A percentile compares a stretch with the other conserved stretches of the same genome.
phyloP scores from a whole-genome alignment of 2,888 invertebrate species.

The Phragmatobia fuliginosa region DNA sequence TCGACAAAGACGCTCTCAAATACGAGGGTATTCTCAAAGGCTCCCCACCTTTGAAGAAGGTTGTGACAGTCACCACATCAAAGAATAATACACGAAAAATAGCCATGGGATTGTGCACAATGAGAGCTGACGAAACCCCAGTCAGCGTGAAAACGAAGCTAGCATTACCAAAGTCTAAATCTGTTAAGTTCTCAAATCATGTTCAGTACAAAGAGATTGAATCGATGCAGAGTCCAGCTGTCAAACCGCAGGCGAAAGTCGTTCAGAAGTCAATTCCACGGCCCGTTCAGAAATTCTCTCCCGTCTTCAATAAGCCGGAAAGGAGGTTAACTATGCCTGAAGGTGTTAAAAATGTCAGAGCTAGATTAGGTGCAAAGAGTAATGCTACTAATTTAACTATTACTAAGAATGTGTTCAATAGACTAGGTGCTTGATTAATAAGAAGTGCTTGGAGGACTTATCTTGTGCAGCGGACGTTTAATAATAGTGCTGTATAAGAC shows the following conservation, averaged over 20 bases:
- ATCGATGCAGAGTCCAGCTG: constrained; percentile 25
- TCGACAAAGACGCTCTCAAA: constrained; percentile 75
- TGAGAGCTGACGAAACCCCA: constrained; percentile 81
- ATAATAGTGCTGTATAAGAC: neutral
- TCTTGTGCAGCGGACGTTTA: neutral
- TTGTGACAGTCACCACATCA: constrained; percentile 70
- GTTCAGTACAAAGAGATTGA: constrained; percentile 83
- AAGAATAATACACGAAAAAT: constrained; percentile 71
- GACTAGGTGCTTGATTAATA: constrained; percentile 63
- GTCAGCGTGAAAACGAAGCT: constrained; percentile 78
- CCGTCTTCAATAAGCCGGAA: constrained; percentile 80
- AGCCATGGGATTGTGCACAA: constrained; percentile 68
- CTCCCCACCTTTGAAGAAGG: constrained; percentile 58
- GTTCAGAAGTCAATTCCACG: constrained; percentile 17
- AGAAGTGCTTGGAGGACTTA: neutral
- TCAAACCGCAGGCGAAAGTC: constrained; percentile 10
- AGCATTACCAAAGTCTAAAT: constrained; percentile 71
- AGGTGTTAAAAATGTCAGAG: constrained; percentile 62
- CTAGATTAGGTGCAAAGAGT: constrained; percentile 70
- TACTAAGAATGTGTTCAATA: constrained; percentile 76
- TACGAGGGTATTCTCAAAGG: constrained; percentile 81
- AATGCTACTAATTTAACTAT: constrained; percentile 68
- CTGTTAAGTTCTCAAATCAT: constrained; percentile 80
- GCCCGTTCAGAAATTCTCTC: constrained; percentile 46
- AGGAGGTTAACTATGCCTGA: constrained; percentile 78